Evolutionary conservation across 2,888 invertebrate species (phyloP).

Genomic region (Aleiodes alternator): DNA sequence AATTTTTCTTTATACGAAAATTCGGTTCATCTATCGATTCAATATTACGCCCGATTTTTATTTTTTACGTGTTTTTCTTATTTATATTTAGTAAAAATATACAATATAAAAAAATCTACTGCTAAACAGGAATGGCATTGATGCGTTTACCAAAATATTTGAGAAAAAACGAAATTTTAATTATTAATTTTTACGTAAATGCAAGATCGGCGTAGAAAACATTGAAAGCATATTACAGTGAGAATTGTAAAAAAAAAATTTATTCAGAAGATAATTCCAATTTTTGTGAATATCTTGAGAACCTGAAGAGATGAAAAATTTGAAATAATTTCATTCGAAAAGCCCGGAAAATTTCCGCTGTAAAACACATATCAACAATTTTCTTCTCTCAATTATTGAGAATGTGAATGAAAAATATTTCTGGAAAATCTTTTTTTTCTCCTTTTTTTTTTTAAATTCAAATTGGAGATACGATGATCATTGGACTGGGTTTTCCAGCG

Average conservation of each 20-base stretch:
- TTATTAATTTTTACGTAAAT: slow-evolving; percentile 43
- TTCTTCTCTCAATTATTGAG: neutral
- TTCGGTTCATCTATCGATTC: neutral
- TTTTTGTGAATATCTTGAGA: no score
- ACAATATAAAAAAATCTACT: slow-evolving; percentile 50
- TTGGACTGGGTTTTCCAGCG: no score
- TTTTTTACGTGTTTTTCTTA: neutral
- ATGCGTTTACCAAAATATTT: slow-evolving; percentile 14
- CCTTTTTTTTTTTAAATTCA: neutral
- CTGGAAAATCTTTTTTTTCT: neutral
- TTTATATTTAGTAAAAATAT: slow-evolving; percentile 45
- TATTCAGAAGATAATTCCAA: neutral
- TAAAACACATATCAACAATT: neutral
- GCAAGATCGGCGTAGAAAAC: slow-evolving; percentile 39
- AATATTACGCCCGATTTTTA: neutral
- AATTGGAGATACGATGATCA: no score
- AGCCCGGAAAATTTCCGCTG: no score
- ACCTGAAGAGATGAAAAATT: no score
- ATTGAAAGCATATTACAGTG: slow-evolving; percentile 38
- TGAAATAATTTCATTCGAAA: no score
- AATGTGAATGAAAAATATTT: no score
- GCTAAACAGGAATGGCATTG: slow-evolving; percentile 46
- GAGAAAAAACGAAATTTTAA: slow-evolving; percentile 36
- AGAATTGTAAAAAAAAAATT: neutral
- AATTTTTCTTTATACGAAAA: slow-evolving; percentile 10